Evolutionary conservation across 2,113 vertebrate species (phyloP).

Genomic region (Zosterops japonicus): DNA sequence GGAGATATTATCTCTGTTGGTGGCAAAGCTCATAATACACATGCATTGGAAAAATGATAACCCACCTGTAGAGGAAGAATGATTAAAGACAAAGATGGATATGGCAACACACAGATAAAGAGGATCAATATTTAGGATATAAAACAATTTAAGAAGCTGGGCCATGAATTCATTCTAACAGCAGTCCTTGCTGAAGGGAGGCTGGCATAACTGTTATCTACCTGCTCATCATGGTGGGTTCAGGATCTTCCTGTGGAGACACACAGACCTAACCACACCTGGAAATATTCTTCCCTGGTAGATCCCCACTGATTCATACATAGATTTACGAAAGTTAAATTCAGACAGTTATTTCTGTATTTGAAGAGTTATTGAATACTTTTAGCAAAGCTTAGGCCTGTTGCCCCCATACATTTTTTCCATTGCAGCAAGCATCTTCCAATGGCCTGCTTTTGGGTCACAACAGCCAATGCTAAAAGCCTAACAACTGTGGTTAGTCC

Average conservation of each 20-base stretch:
- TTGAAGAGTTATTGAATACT: neutral
- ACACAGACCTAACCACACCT: neutral
- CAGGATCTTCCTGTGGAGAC: neutral
- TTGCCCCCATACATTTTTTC: neutral
- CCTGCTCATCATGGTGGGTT: neutral
- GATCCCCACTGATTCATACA: neutral
- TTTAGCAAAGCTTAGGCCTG: neutral
- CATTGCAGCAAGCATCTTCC: neutral
- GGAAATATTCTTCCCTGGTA: neutral
- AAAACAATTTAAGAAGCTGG: neutral
- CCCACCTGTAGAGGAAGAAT: slow-evolving; percentile 47
- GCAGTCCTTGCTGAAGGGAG: neutral
- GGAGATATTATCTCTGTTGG: slow-evolving; percentile 60
- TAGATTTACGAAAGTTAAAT: neutral
- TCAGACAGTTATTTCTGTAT: neutral
- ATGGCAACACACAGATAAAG: neutral
- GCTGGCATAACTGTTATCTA: neutral
- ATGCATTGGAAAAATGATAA: slow-evolving; percentile 49
- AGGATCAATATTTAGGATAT: slow-evolving; percentile 34
- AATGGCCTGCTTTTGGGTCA: neutral
- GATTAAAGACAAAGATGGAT: slow-evolving; percentile 35
- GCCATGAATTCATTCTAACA: neutral
- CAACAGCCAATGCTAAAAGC: neutral
- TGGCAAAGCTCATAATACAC: slow-evolving; percentile 35
- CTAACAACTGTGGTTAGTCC: neutral